Conservation (phyloP, 2,888 invertebrate species). For the Carabus problematicus region DNA sequence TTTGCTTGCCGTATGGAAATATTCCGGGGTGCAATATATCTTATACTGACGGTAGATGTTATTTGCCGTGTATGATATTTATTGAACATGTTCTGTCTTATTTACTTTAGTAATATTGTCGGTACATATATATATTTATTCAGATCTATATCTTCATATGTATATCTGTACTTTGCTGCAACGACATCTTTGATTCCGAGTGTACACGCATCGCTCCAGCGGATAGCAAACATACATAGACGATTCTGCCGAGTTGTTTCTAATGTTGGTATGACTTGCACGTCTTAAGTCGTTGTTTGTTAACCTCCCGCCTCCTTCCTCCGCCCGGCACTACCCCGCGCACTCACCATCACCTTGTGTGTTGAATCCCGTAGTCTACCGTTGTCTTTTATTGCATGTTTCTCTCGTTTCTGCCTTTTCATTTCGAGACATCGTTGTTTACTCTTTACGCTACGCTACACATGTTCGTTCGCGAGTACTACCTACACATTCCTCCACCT, state of each 20-base stretch:
- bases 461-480: constrained; percentile 38
- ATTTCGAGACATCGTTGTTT: constrained; percentile 49
- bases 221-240: constrained; percentile 21
- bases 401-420: constrained; percentile 49
- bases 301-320: constrained; percentile 21
- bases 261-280: constrained; percentile 43
- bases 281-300: constrained; percentile 42
- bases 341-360: constrained; percentile 11
- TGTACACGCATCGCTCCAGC: constrained; percentile 27
- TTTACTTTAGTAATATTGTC: too few relatives aligned
- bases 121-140: too few relatives aligned
- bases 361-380: constrained; percentile 27
- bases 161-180: too few relatives aligned
- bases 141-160: too few relatives aligned
- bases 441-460: constrained; percentile 50
- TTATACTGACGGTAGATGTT: too few relatives aligned
- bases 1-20: too few relatives aligned
- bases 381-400: constrained; percentile 51
- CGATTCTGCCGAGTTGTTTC: constrained; percentile 41
- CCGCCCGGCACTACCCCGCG: constrained; percentile 11
- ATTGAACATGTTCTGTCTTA: too few relatives aligned
- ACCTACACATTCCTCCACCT: too few relatives aligned
- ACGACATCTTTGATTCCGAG: constrained; percentile 12
- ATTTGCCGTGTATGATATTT: too few relatives aligned
- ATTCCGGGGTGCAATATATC: too few relatives aligned